A percentile compares a stretch with the other conserved stretches of the same genome.
Evolutionary conservation across 1,140 invertebrate species (phyloP).

Genomic region (Calosoma granatense): DNA sequence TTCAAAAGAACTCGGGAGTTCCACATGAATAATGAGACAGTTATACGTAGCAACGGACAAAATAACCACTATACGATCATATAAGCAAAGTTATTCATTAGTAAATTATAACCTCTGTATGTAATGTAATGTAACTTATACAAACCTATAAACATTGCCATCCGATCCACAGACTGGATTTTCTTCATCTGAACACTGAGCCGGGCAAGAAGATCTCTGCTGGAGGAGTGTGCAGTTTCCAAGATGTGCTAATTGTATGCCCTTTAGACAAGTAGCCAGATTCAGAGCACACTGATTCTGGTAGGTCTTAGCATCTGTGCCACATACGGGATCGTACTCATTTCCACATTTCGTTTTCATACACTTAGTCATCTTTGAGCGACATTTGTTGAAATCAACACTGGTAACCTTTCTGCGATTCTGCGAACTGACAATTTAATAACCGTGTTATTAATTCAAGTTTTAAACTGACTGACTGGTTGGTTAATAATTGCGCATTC

Average conservation of each 20-base stretch:
- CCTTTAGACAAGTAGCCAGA: constrained; percentile 73
- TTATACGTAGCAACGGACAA: no score
- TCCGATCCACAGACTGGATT: constrained; percentile 84
- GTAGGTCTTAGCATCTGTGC: constrained; percentile 74
- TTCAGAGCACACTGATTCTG: constrained; percentile 70
- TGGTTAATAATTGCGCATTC: background rate
- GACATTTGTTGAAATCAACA: constrained; percentile 68
- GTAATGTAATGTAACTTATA: no score
- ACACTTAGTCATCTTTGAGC: constrained; percentile 58
- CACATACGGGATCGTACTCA: constrained; percentile 66
- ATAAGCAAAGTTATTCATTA: no score
- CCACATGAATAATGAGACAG: no score
- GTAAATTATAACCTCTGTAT: no score
- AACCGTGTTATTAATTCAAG: background rate
- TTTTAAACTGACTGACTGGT: constrained; percentile 1
- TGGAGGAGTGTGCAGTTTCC: constrained; percentile 73
- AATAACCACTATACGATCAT: no score
- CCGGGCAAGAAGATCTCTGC: constrained; percentile 57
- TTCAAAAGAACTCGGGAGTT: no score
- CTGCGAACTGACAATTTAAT: constrained; percentile 15
- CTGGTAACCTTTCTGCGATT: constrained; percentile 48
- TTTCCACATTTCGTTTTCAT: constrained; percentile 53
- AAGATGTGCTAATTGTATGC: constrained; percentile 70
- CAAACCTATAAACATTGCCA: constrained; percentile 79
- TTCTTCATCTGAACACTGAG: constrained; percentile 54